These are phyloP conservation scores for Sarcoramphus papa DNA, from an alignment of 2,797 vertebrate species.

Conservation along the genomic window DNA sequence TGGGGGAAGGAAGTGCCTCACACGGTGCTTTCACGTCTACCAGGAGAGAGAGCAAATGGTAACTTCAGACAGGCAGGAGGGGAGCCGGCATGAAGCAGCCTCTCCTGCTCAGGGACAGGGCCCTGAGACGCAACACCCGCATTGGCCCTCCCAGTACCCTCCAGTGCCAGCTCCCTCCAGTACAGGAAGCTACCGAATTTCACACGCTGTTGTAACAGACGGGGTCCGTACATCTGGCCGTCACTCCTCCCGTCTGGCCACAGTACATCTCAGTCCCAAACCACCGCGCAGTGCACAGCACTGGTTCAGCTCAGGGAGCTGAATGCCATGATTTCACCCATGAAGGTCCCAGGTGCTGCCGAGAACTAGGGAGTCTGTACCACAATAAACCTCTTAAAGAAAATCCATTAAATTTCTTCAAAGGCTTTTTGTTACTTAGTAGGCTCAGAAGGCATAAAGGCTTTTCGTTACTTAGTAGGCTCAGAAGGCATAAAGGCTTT, in stretches of 20 bases:
- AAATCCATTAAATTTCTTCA: background rate
- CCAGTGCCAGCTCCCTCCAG: background rate
- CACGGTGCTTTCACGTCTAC: constrained; percentile 35
- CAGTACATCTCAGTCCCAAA: background rate
- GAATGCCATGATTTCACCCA: background rate
- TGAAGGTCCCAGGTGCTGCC: background rate
- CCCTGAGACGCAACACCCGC: background rate
- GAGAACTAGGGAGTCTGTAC: background rate
- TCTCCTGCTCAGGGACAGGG: background rate
- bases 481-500: background rate
- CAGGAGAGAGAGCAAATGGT: background rate
- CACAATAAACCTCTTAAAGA: background rate
- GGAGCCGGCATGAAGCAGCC: background rate
- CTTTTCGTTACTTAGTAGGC: background rate
- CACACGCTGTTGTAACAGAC: background rate
- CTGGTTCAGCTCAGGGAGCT: background rate
- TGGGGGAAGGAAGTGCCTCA: constrained; percentile 51
- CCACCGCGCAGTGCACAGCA: rapidly evolving
- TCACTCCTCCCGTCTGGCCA: background rate
- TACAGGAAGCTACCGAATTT: background rate
- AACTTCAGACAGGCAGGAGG: background rate
- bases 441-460: background rate
- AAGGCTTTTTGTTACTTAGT: background rate
- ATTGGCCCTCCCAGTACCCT: background rate
- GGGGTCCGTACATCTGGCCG: rapidly evolving